Evolutionary conservation across 2,797 vertebrate species (phyloP), one percentile per base, ranked within the genome.

Genomic region (Poeciliopsis infans): DNA sequence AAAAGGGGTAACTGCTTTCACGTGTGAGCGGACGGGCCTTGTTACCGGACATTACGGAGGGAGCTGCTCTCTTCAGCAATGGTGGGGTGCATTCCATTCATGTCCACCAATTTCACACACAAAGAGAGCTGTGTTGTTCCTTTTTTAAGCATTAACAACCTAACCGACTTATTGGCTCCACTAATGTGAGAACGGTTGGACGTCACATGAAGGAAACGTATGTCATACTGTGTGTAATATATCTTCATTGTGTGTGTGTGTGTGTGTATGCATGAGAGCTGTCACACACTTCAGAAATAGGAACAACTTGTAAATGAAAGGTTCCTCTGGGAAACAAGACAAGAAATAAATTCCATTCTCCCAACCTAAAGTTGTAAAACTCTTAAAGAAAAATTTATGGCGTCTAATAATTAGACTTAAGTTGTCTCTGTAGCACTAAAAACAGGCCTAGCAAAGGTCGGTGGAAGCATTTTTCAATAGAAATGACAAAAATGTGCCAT

Each of bases 101-200:
- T 77, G 72, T 71, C 72, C 57, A 77, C 33, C 43, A 41, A 71
- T 75, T 71, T 74, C 75, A 71, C n/a, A 43, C 55, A 94, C 87
- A 93, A 89, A 82, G 78, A 79, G 47, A 74, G 75, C 68, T 80
- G 70, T 94, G 89, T 93, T 78, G 18, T 84, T 84, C 51, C 77
- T 78, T 23, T 33, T 39, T 39, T 81, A 33, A 66, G 55, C 31
- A 68, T 64, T 72, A 92, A 90, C 90, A 16, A 75, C 76, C 74
- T 91, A 69, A 95, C 86, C 92, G 12, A 88, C 85, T 93, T 90
- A 87, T 28, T 74, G 72, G 23, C 41, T 83, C 72, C 70, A 85
- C 81, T 90, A 86, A 87, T 82, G 79, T 85, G 72, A 85, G 79
- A 86, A 84, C 75, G 75, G 83, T 80, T 80, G 88, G 87, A 84